Conservation (phyloP, 2,113 vertebrate genomes). For the Megaceryle torquata region DNA sequence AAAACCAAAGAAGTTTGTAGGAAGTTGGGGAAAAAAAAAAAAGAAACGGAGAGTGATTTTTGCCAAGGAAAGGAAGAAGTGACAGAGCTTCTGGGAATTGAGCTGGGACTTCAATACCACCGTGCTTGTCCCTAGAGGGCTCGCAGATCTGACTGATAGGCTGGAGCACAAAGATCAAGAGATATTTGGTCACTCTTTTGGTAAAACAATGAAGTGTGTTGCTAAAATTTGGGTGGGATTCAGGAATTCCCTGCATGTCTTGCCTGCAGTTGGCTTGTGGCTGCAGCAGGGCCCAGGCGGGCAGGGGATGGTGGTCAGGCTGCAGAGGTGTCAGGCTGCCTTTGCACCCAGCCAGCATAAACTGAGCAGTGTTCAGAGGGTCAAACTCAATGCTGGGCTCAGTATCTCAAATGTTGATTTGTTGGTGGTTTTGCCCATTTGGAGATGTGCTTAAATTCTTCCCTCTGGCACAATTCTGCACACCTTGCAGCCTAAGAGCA, state of each 20-base stretch:
- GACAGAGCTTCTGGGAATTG: neutral
- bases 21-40: no score
- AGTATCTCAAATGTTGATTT: neutral
- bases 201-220: neutral
- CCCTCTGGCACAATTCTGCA: neutral
- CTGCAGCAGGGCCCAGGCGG: accelerated
- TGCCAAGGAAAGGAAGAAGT: neutral
- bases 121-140: neutral
- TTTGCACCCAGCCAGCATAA: neutral
- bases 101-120: neutral
- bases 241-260: accelerated
- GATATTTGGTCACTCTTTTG: neutral
- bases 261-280: neutral
- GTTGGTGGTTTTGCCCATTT: neutral
- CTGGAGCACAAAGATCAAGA: no score
- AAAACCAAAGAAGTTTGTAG: neutral
- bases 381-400: neutral
- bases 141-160: neutral
- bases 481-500: accelerated
- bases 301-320: neutral
- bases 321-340: neutral
- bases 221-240: neutral
- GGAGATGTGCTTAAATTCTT: neutral
- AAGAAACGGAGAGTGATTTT: neutral
- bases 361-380: accelerated